Conservation (phyloP, 1,140 invertebrate genomes). For the Pachypsylla venusta region DNA sequence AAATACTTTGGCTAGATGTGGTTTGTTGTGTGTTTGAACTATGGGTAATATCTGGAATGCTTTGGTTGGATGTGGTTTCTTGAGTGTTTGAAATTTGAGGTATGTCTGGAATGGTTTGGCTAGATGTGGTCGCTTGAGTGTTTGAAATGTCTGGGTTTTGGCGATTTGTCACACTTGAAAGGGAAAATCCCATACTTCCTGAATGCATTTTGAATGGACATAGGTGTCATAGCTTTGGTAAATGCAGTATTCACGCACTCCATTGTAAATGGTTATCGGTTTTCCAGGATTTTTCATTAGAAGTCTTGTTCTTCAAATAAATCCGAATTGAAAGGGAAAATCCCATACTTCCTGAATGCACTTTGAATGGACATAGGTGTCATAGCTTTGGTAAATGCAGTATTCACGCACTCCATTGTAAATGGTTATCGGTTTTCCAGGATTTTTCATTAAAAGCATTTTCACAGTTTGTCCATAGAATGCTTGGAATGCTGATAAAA, state of each 20-base stretch:
- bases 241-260: neutral
- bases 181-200: neutral
- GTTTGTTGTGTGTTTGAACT: neutral
- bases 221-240: neutral
- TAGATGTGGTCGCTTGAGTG: neutral
- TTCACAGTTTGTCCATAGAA: constrained; percentile 21
- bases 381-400: constrained; percentile 22
- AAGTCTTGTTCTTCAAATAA: constrained; percentile 22
- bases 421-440: constrained; percentile 25
- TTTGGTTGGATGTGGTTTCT: neutral
- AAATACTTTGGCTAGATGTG: too few relatives aligned
- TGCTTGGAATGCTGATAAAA: constrained; percentile 29
- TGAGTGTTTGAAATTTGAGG: neutral
- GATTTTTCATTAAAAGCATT: constrained; percentile 25
- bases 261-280: neutral
- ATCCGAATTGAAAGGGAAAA: constrained; percentile 27
- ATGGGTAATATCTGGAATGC: neutral
- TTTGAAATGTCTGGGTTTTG: neutral
- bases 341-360: constrained; percentile 25
- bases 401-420: constrained; percentile 26
- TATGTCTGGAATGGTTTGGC: neutral
- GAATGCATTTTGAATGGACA: neutral
- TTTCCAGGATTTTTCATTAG: neutral
- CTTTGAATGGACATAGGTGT: constrained; percentile 26
- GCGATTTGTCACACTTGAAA: neutral